phyloP scores from a whole-genome alignment of 2,888 invertebrate genomes.

The Cantharis rustica region DNA sequence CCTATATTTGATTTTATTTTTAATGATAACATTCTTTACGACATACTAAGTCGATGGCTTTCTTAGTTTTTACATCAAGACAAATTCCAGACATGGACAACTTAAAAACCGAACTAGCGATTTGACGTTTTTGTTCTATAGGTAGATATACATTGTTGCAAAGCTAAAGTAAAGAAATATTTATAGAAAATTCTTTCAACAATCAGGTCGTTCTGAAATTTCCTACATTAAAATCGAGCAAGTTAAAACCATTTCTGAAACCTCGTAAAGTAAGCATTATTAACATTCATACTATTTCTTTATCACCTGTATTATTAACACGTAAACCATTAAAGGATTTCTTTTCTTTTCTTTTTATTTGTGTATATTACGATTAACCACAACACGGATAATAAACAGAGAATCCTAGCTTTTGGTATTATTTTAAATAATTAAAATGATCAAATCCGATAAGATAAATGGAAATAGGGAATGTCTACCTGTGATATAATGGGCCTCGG shows the following conservation, averaged over 20 bases:
- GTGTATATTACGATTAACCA: not conserved
- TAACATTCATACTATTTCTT: no score
- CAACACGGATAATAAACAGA: not conserved
- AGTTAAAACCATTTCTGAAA: not conserved
- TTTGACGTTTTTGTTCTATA: conserved; percentile 10
- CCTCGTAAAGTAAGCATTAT: no score
- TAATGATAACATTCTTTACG: conserved; percentile 25
- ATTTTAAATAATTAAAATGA: not conserved
- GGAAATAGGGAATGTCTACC: not conserved
- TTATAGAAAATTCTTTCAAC: not conserved
- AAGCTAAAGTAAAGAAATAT: not conserved
- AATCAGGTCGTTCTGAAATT: not conserved
- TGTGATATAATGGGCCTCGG: not conserved
- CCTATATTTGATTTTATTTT: conserved; percentile 31
- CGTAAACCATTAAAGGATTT: no score
- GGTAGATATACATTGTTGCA: not conserved
- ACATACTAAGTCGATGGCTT: conserved; percentile 23
- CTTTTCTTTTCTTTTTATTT: not conserved
- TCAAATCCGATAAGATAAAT: not conserved
- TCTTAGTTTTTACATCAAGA: conserved; percentile 29
- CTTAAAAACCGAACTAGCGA: conserved; percentile 12
- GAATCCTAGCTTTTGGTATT: not conserved
- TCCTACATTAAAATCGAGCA: not conserved
- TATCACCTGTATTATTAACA: no score
- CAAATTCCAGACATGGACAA: conserved; percentile 24